These are phyloP conservation scores for Bucco capensis DNA, from an alignment of 2,113 vertebrate genomes.

Conservation along the genomic window DNA sequence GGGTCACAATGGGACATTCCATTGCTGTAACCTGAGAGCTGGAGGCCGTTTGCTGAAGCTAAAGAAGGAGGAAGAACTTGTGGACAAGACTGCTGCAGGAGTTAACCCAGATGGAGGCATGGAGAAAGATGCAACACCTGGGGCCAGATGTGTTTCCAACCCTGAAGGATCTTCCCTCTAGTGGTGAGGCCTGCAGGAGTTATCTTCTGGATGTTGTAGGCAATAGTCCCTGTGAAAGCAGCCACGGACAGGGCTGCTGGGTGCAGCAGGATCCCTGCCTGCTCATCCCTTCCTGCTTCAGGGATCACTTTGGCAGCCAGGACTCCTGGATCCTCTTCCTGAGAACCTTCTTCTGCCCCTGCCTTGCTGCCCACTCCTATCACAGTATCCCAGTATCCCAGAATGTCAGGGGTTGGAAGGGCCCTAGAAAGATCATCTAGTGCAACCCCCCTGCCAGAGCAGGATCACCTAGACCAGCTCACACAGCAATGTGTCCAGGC, in stretches of 20 bases:
- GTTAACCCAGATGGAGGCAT: neutral
- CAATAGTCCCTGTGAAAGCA: neutral
- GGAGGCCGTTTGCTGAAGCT: neutral
- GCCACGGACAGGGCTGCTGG: neutral
- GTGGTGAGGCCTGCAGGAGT: neutral
- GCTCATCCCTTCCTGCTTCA: neutral
- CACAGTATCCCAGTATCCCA: no score
- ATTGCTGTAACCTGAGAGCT: neutral
- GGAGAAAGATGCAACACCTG: neutral
- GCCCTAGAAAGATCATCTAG: no score
- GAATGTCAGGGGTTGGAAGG: no score
- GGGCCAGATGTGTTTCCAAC: neutral
- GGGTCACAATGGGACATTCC: neutral
- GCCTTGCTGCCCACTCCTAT: neutral
- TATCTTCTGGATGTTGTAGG: neutral
- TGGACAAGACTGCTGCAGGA: neutral
- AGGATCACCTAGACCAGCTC: no score
- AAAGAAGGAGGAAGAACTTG: neutral
- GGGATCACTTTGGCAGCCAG: neutral
- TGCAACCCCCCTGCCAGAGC: no score
- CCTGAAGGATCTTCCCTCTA: neutral
- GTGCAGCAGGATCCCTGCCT: neutral
- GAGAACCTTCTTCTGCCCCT: neutral
- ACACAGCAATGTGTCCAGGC: no score
- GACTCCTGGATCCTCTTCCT: neutral